Base-by-base conservation (phyloP, 2,797 vertebrate genomes). In the Falco columbarius region DNA sequence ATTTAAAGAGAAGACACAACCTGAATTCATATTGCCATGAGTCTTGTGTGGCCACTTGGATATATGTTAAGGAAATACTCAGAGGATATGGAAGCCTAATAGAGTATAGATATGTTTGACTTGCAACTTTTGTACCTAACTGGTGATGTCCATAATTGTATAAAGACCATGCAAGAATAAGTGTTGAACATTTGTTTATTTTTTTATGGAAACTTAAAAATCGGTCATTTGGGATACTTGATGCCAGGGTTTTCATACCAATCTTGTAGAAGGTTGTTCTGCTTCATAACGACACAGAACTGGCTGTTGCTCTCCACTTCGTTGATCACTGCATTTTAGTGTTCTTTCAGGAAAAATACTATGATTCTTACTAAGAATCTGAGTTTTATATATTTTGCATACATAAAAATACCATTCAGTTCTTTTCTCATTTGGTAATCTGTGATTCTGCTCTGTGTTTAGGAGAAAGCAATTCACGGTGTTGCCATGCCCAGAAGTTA, bases 401-500 rank as follows among this genome's bases (percentile, higher is more conserved):
- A 13, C 12, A 46, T 36, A 72, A 79, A 86, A 71, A 44, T 47
- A 16, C 44, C 18, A 5, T 5, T 52, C 27, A 38, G 5, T 75
- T 90, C 13, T 77, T 79, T 49, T 73, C 51, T 93, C 29, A 46
- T 38, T 93, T 26, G 24, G 6, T 86, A 65, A 86, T 62, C 32
- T 66, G 17, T 92, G 22, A 17, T 85, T 97, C 66, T 95, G 52
- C 44, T 95, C 80, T 89, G 76, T 90, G 92, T 95, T 86, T 95
- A 99, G 99, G 99, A 99, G 97, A 99, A 99, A 98, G 98, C 98
- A 9, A 95, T 98, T 17, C 98, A 99, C 15, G 99, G 99, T 7
- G 97, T 99, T 74, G 95, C 98, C 62, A 99, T 99, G 98, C 99
- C 99, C 19, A 98, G 99, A 96, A 99, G 98, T 96, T 99, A 99